Percentiles rank a stretch among this genome's conserved stretches.
These are phyloP conservation scores for Psophia crepitans DNA, from an alignment of 2,113 vertebrate genomes.

Conservation along the genomic window DNA sequence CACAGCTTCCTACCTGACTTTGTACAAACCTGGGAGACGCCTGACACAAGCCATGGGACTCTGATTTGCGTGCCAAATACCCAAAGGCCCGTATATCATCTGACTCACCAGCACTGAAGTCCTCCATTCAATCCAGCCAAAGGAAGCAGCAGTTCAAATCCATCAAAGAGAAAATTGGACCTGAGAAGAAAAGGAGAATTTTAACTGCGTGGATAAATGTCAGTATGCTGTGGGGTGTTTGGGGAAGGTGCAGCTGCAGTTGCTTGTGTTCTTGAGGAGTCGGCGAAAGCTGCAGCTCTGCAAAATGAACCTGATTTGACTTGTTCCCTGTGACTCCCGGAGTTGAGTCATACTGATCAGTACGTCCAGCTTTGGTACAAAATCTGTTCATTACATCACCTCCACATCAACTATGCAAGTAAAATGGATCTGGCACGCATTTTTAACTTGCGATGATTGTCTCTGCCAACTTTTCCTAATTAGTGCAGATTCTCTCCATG, in stretches of 20 bases:
- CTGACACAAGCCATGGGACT: not conserved
- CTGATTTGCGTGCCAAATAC: not conserved
- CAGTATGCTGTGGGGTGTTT: not conserved
- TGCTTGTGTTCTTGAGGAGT: not conserved
- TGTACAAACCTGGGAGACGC: not conserved
- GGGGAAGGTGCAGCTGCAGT: not conserved
- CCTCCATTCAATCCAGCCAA: not conserved
- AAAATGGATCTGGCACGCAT: not conserved
- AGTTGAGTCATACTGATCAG: not conserved
- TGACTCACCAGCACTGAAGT: not conserved
- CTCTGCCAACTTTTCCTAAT: conserved; percentile 20
- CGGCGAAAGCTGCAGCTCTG: not conserved
- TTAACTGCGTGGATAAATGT: not conserved
- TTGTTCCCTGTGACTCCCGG: not conserved
- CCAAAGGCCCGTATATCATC: not conserved
- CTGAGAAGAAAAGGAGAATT: not conserved
- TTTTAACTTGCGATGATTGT: not conserved
- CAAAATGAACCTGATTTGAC: conserved; percentile 17
- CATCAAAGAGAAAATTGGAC: not conserved
- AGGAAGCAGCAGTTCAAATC: not conserved
- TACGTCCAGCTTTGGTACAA: not conserved
- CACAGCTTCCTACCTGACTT: not conserved
- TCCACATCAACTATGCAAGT: not conserved
- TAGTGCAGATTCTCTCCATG: not conserved
- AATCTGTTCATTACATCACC: conserved; percentile 8